Conservation (phyloP, 2,888 invertebrate genomes). For the Mechanitis messenoides region DNA sequence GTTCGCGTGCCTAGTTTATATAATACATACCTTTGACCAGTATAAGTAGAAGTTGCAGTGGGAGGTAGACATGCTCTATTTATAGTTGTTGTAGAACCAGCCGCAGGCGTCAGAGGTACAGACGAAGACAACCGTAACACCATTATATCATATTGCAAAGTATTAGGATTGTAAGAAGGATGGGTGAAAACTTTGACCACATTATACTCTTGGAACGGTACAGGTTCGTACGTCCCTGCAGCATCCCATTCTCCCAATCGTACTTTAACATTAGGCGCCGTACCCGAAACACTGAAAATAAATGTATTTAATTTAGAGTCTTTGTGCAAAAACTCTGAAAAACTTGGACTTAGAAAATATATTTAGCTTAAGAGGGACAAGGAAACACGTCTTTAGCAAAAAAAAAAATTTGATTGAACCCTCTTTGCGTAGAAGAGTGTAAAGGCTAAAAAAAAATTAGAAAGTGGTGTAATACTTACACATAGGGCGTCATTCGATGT, state of each 20-base stretch:
- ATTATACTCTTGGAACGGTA: constrained; percentile 79
- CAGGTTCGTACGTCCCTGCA: constrained; percentile 78
- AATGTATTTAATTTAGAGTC: constrained; percentile 1
- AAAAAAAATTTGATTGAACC: too few species aligned
- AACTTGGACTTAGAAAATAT: too few species aligned
- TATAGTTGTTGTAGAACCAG: constrained; percentile 74
- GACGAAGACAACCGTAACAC: constrained; percentile 81
- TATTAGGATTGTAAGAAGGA: constrained; percentile 81
- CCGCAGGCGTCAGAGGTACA: constrained; percentile 66
- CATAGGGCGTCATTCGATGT: constrained; percentile 79
- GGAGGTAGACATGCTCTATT: constrained; percentile 79
- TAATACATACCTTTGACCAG: constrained; percentile 67
- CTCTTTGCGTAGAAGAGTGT: too few species aligned
- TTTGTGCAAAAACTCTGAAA: too few species aligned
- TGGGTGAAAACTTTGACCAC: constrained; percentile 77
- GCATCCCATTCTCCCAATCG: constrained; percentile 88
- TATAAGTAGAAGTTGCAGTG: constrained; percentile 47
- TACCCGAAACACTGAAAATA: constrained; percentile 56
- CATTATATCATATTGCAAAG: constrained; percentile 88
- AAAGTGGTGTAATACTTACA: constrained; percentile 60
- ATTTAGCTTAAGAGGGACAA: too few species aligned
- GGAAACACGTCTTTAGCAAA: too few species aligned
- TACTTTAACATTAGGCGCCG: constrained; percentile 77
- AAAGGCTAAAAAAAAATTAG: too few species aligned
- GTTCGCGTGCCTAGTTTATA: neutral